Evolutionary conservation across 1,140 invertebrate genomes (phyloP).

Genomic region (Gryon sp.): DNA sequence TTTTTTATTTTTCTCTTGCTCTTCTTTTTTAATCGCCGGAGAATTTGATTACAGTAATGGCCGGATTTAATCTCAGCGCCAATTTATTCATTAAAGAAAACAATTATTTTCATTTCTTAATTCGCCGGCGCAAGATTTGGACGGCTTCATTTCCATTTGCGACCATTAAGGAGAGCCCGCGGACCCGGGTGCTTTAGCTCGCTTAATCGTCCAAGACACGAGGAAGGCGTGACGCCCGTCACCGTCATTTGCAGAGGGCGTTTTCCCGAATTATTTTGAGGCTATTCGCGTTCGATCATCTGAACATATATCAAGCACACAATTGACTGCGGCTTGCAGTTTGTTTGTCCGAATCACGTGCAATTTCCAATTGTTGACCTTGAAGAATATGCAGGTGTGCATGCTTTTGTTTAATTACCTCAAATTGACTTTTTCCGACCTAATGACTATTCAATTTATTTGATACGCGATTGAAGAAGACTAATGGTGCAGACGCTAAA

Average conservation of each 20-base stretch:
- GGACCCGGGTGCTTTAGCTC: slow-evolving; percentile 14
- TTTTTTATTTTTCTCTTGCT: background rate
- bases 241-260: slow-evolving; percentile 56
- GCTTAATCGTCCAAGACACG: slow-evolving; percentile 62
- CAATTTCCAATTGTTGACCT: slow-evolving; percentile 8
- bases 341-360: background rate
- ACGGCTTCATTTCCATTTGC: slow-evolving; percentile 49
- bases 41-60: slow-evolving; percentile 36
- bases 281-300: slow-evolving; percentile 40
- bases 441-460: no score
- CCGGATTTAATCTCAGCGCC: slow-evolving; percentile 17
- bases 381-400: background rate
- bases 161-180: slow-evolving; percentile 49
- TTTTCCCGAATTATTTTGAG: slow-evolving; percentile 55
- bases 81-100: slow-evolving; percentile 48
- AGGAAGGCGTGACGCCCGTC: slow-evolving; percentile 57
- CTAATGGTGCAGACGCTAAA: no score
- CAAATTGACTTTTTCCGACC: no score
- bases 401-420: no score
- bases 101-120: slow-evolving; percentile 55
- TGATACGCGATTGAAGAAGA: no score
- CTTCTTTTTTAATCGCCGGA: slow-evolving; percentile 24
- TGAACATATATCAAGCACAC: slow-evolving; percentile 29
- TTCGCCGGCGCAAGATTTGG: slow-evolving; percentile 39
- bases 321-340: slow-evolving; percentile 18